Evolutionary conservation across 2,888 invertebrate species (phyloP), one percentile per base, ranked within the genome.

Genomic region (Phalera bucephala): DNA sequence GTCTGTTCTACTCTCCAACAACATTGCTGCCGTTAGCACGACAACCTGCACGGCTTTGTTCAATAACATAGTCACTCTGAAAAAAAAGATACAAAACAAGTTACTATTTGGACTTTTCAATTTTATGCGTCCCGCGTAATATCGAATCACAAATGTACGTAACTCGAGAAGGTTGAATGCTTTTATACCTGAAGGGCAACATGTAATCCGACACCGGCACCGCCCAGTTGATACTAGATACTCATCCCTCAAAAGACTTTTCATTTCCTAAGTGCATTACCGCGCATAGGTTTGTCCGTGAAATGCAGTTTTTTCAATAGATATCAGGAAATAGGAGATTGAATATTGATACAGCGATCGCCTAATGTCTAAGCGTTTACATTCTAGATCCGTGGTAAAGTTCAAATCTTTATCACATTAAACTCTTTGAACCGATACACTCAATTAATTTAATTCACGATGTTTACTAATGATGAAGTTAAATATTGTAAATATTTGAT

Each of bases 241-340:
- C 57, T 63, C 42, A 64, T 66, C 74, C 68, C 69, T 63, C 55
- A 55, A 68, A 66, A 50, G 50, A 63, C 58, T 60, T 71, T 80
- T 88, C 84, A 87, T 88, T 88, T 89, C 88, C 88, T 13, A 74
- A 87, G 75, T 85, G 80, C 72, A 76, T 68, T 56, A 64, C 39
- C 35, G 13, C n/a, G 36, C 31, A 36, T 31, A 47, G 45, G 63
- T 57, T 71, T 42, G 38, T 49, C 38, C 52, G 54, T 67, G 71
- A 80, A 77, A 74, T 72, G 74, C 72, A 74, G 60, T 68, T 70
- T 69, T 69, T 63, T 63, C 55, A 57, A 52, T 55, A 49, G 40
- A 48, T 27, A 51, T 50, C 38, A 46, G 44, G 47, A 49, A 52
- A 43, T 40, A 41, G 36, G 20, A 40, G 42, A 52, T 52, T 22